A percentile compares a stretch with the other conserved stretches of the same genome.
These are phyloP conservation scores for Leucozona laternaria DNA, from an alignment of 2,888 invertebrate species.

Conservation along the genomic window DNA sequence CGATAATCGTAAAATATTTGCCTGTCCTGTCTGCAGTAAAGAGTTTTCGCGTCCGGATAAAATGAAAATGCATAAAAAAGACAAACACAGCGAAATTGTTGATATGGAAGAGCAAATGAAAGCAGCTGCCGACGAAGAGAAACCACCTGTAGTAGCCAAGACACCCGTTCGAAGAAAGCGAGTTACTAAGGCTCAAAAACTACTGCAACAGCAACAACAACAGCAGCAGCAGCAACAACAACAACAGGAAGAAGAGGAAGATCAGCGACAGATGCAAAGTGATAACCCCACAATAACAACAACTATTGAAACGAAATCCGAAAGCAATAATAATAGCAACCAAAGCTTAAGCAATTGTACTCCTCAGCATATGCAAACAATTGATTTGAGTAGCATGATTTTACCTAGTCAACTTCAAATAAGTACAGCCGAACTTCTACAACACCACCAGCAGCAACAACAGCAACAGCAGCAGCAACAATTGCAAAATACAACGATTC, in stretches of 20 bases:
- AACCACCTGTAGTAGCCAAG: constrained; percentile 71
- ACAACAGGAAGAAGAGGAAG: constrained; percentile 65
- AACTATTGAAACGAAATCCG: constrained; percentile 48
- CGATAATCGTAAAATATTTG: constrained; percentile 82
- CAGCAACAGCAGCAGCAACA: constrained; percentile 76
- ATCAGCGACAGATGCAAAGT: constrained; percentile 51
- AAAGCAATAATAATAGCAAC: constrained; percentile 56
- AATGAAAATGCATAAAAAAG: constrained; percentile 83
- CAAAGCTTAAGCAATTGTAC: constrained; percentile 74
- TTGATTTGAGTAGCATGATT: constrained; percentile 82
- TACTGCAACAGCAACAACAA: constrained; percentile 42
- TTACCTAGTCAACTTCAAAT: constrained; percentile 81
- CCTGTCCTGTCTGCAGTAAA: constrained; percentile 82
- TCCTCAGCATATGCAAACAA: constrained; percentile 80
- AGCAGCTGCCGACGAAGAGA: constrained; percentile 70
- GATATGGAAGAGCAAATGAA: constrained; percentile 77
- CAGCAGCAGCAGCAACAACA: constrained; percentile 69
- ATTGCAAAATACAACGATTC: constrained; percentile 78
- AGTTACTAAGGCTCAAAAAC: constrained; percentile 67
- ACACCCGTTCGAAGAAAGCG: constrained; percentile 68
- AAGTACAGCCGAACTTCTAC: constrained; percentile 79
- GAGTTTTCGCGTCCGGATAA: constrained; percentile 82
- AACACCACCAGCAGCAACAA: constrained; percentile 76
- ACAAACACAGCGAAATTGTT: constrained; percentile 81
- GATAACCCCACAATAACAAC: constrained; percentile 45